Evolutionary conservation across 2,797 vertebrate species (phyloP).

Genomic region (Xerus rutilus): DNA sequence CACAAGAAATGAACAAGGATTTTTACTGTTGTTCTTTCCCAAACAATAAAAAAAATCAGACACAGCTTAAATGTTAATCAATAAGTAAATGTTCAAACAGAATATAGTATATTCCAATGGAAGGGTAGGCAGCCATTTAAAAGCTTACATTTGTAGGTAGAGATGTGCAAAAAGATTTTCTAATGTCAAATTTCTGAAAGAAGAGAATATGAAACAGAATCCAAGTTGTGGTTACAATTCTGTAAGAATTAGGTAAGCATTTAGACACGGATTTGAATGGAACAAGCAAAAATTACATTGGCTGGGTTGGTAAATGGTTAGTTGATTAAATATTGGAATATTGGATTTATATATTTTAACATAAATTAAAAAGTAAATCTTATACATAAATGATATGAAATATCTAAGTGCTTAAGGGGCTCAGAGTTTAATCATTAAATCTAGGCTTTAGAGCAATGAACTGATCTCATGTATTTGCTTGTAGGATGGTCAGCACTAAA

Average conservation of each 20-base stretch:
- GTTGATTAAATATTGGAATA: not conserved
- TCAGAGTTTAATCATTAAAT: not conserved
- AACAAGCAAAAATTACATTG: not conserved
- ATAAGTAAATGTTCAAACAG: not conserved
- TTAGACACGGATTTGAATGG: not conserved
- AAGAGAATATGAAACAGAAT: not conserved
- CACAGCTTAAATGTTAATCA: constrained; percentile 1
- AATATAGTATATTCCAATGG: not conserved
- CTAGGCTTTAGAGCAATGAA: not conserved
- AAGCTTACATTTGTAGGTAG: not conserved
- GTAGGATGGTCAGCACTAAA: not conserved
- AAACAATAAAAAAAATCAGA: not conserved
- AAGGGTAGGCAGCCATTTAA: not conserved
- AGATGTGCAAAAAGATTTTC: not conserved
- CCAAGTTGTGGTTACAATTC: not conserved
- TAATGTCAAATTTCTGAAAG: not conserved
- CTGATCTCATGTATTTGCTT: not conserved
- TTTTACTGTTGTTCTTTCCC: not conserved
- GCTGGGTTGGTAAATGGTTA: constrained; percentile 13
- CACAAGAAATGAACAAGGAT: not conserved
- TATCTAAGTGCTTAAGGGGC: not conserved
- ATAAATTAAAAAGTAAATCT: not conserved
- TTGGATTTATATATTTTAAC: constrained; percentile 22
- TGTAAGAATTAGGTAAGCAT: constrained; percentile 4
- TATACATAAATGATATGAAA: not conserved